Conservation (phyloP, 2,797 vertebrate genomes). For the Enteromius mattozi region DNA sequence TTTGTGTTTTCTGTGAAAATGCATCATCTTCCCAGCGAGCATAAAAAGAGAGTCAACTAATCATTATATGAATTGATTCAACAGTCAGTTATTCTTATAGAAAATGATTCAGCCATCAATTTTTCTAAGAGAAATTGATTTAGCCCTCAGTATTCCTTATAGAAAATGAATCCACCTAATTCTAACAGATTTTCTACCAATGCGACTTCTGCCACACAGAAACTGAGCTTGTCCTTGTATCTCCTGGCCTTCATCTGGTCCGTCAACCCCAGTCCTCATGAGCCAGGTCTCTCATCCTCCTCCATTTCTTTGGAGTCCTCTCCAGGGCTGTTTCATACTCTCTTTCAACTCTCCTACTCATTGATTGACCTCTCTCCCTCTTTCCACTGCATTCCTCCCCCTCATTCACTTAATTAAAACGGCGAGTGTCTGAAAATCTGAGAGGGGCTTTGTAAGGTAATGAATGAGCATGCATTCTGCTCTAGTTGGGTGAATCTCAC, state of each 20-base stretch:
- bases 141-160: neutral
- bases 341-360: conserved; percentile 41
- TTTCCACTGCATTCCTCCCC: conserved; percentile 50
- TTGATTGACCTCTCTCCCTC: conserved; percentile 50
- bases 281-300: conserved; percentile 39
- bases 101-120: conserved; percentile 29
- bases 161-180: conserved; percentile 5
- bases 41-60: conserved; percentile 16
- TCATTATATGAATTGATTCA: conserved; percentile 11
- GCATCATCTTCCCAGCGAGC: neutral
- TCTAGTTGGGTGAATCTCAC: conserved; percentile 16
- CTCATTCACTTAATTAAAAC: conserved; percentile 50
- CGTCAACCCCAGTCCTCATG: conserved; percentile 7
- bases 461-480: conserved; percentile 38
- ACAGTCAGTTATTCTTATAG: conserved; percentile 36
- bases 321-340: conserved; percentile 35
- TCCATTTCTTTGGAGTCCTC: conserved; percentile 39
- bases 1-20: neutral
- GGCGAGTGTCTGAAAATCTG: conserved; percentile 33
- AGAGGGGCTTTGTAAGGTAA: conserved; percentile 42
- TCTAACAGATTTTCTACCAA: neutral
- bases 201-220: neutral
- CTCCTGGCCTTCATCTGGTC: neutral
- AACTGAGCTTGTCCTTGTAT: conserved; percentile 19
- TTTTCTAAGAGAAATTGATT: conserved; percentile 24